Base-by-base conservation (phyloP, 2,888 invertebrate species). In the Anthoptus insignis region DNA sequence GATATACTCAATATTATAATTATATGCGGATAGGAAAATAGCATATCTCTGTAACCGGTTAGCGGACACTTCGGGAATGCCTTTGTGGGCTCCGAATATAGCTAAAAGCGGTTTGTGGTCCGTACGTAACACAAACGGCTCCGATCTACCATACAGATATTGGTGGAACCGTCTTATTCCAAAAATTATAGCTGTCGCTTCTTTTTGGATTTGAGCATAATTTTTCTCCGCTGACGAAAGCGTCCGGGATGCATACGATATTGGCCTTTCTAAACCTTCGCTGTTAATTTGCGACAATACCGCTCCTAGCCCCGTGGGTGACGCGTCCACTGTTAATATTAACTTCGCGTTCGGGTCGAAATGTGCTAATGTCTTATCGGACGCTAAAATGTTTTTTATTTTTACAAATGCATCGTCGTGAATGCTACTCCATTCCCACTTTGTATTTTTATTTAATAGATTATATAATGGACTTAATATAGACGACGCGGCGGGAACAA, bases 41-140 rank as follows among this genome's bases (percentile, higher is more conserved):
- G 74, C 76, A 37, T 76, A 76, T 0, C 76, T 66, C 39, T 77
- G 74, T 7, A 76, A 16, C 2, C 77, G 52, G 34, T 76, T 77
- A 8, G 58, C 58, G 3, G 58, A 59, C 16, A 68, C 57, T 50
- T 68, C 65, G 9, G 68, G 65, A 13, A 66, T 64, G 34, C 68
- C 68, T 47, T 22, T 49, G 1, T 56, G 47, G 1, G 64, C 59
- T 29, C 72, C 73, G 22, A 77, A 78, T 45, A 77, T 77, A 6
- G 74, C 61, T 0, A 73, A 21, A 2, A 76, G 53, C 0, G 76
- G 75, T n/a, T 72, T 75, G 22, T 75, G 76, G 49, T 74, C 76
- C 64, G 47, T 76, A 0, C 73, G 61, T 14, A 76, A 64, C 1
- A 69, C 53, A 39, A 75, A 75, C 0, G 73, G 74, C 21, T 32